Base-by-base conservation (phyloP, 2,797 vertebrate genomes). In the Chiropotes sagulatus region DNA sequence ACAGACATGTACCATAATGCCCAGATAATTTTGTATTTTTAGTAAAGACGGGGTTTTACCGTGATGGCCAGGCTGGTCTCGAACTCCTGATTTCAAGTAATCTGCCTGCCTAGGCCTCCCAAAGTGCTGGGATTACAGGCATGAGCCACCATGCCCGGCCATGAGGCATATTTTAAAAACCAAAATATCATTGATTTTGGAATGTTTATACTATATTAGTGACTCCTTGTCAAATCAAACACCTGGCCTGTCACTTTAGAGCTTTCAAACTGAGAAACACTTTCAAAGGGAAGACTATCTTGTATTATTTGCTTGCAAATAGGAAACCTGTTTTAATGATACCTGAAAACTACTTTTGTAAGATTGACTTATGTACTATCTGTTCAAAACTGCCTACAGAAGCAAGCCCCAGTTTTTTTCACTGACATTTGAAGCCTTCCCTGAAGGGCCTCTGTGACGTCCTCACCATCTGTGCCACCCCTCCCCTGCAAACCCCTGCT, bases 281-380 rank as follows among this genome's bases (percentile, higher is more conserved):
- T 88, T 88, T 46, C 54, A 61, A 58, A 87, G 67, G 70, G 92
- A 92, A 82, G 88, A 13, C 80, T 88, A 10, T 61, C 88, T 96
- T 91, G 33, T 67, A 90, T 86, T 88, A 70, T 52, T 90, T 61
- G 84, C 67, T 93, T 93, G n/a, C 58, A 96, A 72, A 87, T 70
- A 52, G 61, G 93, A 97, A 93, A 76, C 82, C n/a, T 88, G 36
- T 84, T 93, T 90, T 80, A 84, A 92, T 93, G 75, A 61, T 84
- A 39, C 44, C 81, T 80, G 81, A 70, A 64, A 67, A 80, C 28
- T 48, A 19, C 44, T 85, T 90, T 82, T 41, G 2, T 64, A 48
- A 75, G 84, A 73, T 67, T 39, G 57, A 57, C 50, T 61, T 78
- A 39, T 24, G 39, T 54, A 15, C 80, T 80, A 36, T 44, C 61